phyloP scores from a whole-genome alignment of 1,140 invertebrate species.

The Drosophila pectinifera region DNA sequence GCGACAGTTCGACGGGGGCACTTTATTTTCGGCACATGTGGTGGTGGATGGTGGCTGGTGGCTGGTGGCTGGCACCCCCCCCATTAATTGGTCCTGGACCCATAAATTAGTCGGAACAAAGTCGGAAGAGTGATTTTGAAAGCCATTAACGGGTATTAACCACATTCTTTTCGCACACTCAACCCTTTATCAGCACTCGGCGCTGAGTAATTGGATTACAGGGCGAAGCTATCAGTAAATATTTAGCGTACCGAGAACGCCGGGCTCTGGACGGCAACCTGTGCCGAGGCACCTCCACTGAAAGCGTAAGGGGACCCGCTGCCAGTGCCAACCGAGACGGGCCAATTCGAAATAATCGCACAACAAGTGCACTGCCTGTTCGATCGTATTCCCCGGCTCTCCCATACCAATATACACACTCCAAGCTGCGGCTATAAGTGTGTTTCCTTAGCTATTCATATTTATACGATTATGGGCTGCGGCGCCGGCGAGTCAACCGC shows the following conservation, averaged over 20 bases:
- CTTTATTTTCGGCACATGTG: constrained; percentile 62
- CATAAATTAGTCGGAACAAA: constrained; percentile 38
- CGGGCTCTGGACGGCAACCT: constrained; percentile 25
- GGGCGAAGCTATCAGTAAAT: constrained; percentile 42
- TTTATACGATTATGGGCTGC: constrained; percentile 39
- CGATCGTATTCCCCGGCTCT: constrained; percentile 15
- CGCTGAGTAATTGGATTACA: constrained; percentile 50
- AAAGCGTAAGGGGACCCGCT: constrained; percentile 55
- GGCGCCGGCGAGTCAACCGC: constrained; percentile 46
- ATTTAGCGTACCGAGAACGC: constrained; percentile 40
- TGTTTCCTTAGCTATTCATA: constrained; percentile 39
- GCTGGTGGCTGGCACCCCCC: constrained; percentile 6
- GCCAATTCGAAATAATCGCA: constrained; percentile 45
- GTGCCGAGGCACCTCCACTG: constrained; percentile 25
- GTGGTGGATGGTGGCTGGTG: neutral
- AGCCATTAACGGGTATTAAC: constrained; percentile 50
- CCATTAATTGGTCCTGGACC: constrained; percentile 47
- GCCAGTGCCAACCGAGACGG: constrained; percentile 34
- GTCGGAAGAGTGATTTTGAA: constrained; percentile 43
- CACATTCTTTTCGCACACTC: constrained; percentile 11
- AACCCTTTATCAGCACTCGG: constrained; percentile 20
- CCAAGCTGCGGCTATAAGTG: constrained; percentile 1
- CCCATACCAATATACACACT: constrained; percentile 1
- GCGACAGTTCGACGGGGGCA: constrained; percentile 47
- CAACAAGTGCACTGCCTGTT: constrained; percentile 56